Evolutionary conservation across 2,113 vertebrate species (phyloP).

Genomic region (Mixornis gularis): DNA sequence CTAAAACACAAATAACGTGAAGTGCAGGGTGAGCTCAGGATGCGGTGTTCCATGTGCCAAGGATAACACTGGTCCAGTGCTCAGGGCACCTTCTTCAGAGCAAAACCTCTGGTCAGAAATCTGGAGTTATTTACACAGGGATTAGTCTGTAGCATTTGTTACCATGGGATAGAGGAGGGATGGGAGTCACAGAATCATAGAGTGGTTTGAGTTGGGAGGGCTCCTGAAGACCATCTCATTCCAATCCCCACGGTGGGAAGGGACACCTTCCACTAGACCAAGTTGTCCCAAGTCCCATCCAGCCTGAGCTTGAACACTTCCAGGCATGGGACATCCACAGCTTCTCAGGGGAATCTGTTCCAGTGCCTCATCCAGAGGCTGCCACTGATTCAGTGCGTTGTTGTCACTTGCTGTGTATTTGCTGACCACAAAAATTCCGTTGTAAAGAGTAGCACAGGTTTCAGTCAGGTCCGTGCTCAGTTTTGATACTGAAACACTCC

Average conservation of each 20-base stretch:
- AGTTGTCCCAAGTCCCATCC: neutral
- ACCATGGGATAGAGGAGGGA: neutral
- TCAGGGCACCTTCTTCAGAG: neutral
- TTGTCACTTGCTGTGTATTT: neutral
- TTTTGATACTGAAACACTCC: neutral
- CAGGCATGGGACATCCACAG: neutral
- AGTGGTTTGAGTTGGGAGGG: neutral
- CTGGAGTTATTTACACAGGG: neutral
- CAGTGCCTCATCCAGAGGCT: neutral
- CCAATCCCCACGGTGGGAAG: neutral
- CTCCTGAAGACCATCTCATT: neutral
- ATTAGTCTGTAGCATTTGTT: neutral
- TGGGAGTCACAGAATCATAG: neutral
- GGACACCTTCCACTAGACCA: neutral
- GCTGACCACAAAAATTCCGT: neutral
- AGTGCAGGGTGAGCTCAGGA: neutral
- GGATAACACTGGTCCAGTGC: neutral
- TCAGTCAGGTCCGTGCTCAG: neutral
- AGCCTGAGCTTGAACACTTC: neutral
- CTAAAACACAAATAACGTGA: neutral
- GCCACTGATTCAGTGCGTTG: too few relatives aligned
- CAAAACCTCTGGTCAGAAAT: neutral
- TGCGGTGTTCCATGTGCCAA: neutral
- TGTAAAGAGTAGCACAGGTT: neutral
- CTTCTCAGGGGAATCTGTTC: neutral